Conservation (phyloP, 1,140 invertebrate species). For the Scaptomyza pallida region DNA sequence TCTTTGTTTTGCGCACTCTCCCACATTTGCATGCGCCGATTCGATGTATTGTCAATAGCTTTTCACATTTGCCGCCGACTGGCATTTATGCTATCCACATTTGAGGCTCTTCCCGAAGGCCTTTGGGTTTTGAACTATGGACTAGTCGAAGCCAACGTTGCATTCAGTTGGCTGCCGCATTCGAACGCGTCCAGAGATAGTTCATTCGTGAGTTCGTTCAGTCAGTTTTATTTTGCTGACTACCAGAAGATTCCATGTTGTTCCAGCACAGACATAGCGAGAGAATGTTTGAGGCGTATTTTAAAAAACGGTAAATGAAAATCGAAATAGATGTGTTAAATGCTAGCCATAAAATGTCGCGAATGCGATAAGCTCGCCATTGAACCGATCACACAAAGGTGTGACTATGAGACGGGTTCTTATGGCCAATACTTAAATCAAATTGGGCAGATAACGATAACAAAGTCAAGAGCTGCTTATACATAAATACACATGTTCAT, state of each 20-base stretch:
- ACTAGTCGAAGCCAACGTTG: slow-evolving; percentile 37
- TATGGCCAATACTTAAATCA: slow-evolving; percentile 25
- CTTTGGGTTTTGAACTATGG: slow-evolving; percentile 13
- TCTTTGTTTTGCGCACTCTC: slow-evolving; percentile 62
- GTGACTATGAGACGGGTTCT: neutral
- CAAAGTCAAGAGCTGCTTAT: slow-evolving; percentile 2
- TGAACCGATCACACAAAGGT: slow-evolving; percentile 22
- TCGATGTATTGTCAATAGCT: slow-evolving; percentile 64
- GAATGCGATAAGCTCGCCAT: slow-evolving; percentile 26
- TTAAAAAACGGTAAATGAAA: slow-evolving; percentile 73
- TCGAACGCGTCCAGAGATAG: slow-evolving; percentile 51
- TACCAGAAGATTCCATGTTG: slow-evolving; percentile 51
- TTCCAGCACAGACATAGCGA: slow-evolving; percentile 62
- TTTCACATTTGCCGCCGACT: slow-evolving; percentile 40
- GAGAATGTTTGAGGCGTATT: slow-evolving; percentile 77
- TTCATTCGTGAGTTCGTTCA: slow-evolving; percentile 24
- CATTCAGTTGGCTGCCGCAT: slow-evolving; percentile 62
- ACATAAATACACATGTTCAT: neutral
- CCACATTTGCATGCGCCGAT: slow-evolving; percentile 68
- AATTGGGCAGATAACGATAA: slow-evolving; percentile 30
- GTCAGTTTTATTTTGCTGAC: slow-evolving; percentile 15
- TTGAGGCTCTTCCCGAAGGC: slow-evolving; percentile 22
- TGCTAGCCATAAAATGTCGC: slow-evolving; percentile 44
- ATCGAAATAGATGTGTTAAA: neutral
- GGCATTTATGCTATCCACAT: slow-evolving; percentile 56